A percentile compares a stretch with the other conserved stretches of the same genome.
These are phyloP conservation scores for Encarsia formosa DNA, from an alignment of 2,888 invertebrate genomes.

Conservation along the genomic window DNA sequence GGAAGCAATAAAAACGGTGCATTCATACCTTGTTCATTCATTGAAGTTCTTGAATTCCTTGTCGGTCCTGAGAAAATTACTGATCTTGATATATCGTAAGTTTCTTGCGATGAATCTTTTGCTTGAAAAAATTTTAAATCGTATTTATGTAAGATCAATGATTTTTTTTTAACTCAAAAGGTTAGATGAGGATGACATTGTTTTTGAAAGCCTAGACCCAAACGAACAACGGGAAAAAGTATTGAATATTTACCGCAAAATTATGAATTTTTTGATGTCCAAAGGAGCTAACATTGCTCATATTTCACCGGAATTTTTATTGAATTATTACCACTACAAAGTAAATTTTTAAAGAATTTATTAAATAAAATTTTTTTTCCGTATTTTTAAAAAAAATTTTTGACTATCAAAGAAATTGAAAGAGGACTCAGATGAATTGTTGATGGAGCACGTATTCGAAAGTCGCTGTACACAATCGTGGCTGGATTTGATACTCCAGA, in stretches of 20 bases:
- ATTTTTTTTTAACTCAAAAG: too few relatives aligned
- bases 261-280: slow-evolving; percentile 36
- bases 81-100: not conserved
- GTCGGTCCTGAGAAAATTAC: not conserved
- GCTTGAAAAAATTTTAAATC: too few relatives aligned
- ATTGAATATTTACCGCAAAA: slow-evolving; percentile 29
- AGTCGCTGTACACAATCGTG: slow-evolving; percentile 53
- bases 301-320: slow-evolving; percentile 46
- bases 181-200: too few relatives aligned
- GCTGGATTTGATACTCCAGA: slow-evolving; percentile 62
- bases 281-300: slow-evolving; percentile 49
- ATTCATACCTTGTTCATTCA: not conserved
- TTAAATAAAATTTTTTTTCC: not conserved
- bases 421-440: not conserved
- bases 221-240: too few relatives aligned
- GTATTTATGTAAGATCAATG: too few relatives aligned
- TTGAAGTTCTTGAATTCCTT: slow-evolving; percentile 4
- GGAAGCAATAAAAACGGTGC: not conserved
- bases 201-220: too few relatives aligned
- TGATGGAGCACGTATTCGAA: slow-evolving; percentile 30
- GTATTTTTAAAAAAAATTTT: not conserved
- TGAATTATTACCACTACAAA: slow-evolving; percentile 49
- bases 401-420: not conserved
- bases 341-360: not conserved
- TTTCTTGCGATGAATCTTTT: too few relatives aligned